phyloP scores from a whole-genome alignment of 2,797 vertebrate genomes.

The Cynodonichthys magdalenae region DNA sequence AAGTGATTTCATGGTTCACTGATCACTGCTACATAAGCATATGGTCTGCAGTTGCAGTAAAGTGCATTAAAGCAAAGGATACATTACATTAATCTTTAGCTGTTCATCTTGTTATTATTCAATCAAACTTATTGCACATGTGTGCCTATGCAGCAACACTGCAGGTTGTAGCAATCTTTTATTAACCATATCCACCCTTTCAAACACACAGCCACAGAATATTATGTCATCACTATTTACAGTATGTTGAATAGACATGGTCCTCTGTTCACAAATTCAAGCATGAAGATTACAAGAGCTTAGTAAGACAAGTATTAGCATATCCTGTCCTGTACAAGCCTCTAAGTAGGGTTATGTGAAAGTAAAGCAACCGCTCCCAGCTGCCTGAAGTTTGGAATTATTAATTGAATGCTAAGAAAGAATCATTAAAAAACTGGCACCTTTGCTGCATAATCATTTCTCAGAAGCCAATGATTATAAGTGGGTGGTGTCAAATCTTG shows the following conservation, averaged over 20 bases:
- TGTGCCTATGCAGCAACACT: slow-evolving; percentile 5
- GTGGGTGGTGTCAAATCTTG: too few relatives aligned
- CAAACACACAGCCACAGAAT: background rate
- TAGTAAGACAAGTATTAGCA: slow-evolving; percentile 68
- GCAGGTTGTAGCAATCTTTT: slow-evolving; percentile 11
- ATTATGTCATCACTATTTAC: slow-evolving; percentile 52
- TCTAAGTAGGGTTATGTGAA: slow-evolving; percentile 58
- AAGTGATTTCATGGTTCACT: slow-evolving; percentile 72
- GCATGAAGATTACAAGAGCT: slow-evolving; percentile 74
- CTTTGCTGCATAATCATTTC: slow-evolving; percentile 33
- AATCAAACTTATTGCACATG: slow-evolving; percentile 31
- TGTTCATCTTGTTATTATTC: slow-evolving; percentile 39
- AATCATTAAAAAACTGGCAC: slow-evolving; percentile 24
- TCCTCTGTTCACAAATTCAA: slow-evolving; percentile 67
- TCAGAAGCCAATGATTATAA: slow-evolving; percentile 34
- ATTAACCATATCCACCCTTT: slow-evolving; percentile 21
- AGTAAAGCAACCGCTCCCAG: slow-evolving; percentile 51
- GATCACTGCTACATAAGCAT: slow-evolving; percentile 57
- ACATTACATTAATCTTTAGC: slow-evolving; percentile 47
- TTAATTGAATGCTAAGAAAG: slow-evolving; percentile 50
- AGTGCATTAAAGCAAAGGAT: slow-evolving; percentile 36
- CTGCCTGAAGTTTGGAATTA: slow-evolving; percentile 36
- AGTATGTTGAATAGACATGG: slow-evolving; percentile 41
- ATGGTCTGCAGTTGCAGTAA: slow-evolving; percentile 49
- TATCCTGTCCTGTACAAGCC: slow-evolving; percentile 62